phyloP scores from a whole-genome alignment of 2,113 vertebrate species.

The Miniopterus natalensis region DNA sequence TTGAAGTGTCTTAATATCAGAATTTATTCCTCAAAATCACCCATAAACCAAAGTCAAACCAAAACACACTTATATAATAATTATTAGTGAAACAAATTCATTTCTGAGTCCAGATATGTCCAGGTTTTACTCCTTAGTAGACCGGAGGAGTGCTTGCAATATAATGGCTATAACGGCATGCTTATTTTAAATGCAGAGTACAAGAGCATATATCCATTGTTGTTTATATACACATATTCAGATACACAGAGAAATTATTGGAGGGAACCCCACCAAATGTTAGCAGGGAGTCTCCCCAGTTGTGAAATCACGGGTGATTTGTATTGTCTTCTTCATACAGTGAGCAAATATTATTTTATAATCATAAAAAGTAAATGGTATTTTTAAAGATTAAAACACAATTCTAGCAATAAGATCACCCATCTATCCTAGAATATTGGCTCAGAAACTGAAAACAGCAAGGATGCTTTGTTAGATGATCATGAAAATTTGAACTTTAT shows the following conservation, averaged over 20 bases:
- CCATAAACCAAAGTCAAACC: background rate
- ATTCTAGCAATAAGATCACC: background rate
- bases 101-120: slow-evolving; percentile 11
- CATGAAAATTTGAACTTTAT: slow-evolving; percentile 32
- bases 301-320: background rate
- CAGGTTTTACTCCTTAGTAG: background rate
- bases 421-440: background rate
- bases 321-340: background rate
- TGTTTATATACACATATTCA: background rate
- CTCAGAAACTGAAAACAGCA: slow-evolving; percentile 25
- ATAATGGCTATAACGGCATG: background rate
- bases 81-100: slow-evolving; percentile 52
- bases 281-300: background rate
- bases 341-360: background rate
- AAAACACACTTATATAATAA: slow-evolving; percentile 10
- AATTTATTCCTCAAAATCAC: slow-evolving; percentile 51
- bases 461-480: background rate
- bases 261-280: background rate
- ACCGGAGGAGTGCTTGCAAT: background rate
- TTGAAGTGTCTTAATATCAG: background rate
- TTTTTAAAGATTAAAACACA: slow-evolving; percentile 35
- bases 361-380: background rate
- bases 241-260: background rate
- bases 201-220: background rate
- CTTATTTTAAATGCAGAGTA: background rate